These are phyloP conservation scores for Stomorhina lunata DNA, from an alignment of 2,888 invertebrate species.

Conservation along the genomic window DNA sequence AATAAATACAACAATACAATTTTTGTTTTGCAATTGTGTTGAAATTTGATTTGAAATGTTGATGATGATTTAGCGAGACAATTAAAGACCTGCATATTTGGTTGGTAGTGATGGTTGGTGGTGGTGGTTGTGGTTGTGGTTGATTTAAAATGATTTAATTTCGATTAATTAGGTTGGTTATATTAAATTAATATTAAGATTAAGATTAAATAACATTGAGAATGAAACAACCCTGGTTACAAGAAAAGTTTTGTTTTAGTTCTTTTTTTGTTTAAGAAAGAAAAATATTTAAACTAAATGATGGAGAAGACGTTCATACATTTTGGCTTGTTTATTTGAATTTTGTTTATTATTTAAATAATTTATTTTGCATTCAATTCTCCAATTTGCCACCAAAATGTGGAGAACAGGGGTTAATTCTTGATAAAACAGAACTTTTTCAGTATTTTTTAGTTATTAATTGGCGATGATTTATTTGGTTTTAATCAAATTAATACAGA, in stretches of 20 bases:
- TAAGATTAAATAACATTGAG: slow-evolving; percentile 42
- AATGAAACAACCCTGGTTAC: slow-evolving; percentile 53
- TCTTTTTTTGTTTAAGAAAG: slow-evolving; percentile 13
- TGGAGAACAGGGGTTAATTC: slow-evolving; percentile 72
- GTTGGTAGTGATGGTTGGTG: not conserved
- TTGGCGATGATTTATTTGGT: slow-evolving; percentile 57
- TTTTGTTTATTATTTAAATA: not conserved
- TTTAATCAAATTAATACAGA: slow-evolving; percentile 37
- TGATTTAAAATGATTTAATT: slow-evolving; percentile 55
- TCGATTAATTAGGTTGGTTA: slow-evolving; percentile 58
- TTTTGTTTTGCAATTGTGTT: not conserved
- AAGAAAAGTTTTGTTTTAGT: not conserved
- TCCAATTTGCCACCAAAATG: slow-evolving; percentile 73
- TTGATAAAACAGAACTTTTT: slow-evolving; percentile 45
- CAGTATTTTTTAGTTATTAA: slow-evolving; percentile 46
- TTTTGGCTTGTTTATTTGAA: slow-evolving; percentile 48
- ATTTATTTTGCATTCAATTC: not conserved
- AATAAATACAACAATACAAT: no score
- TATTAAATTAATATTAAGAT: slow-evolving; percentile 52
- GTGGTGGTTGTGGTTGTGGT: not conserved
- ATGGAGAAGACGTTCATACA: slow-evolving; percentile 48
- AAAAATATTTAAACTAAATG: slow-evolving; percentile 20
- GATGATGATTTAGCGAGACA: slow-evolving; percentile 36
- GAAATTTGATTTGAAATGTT: not conserved
- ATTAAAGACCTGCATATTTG: slow-evolving; percentile 30